phyloP scores from a whole-genome alignment of 2,797 vertebrate species.

The Lycodopsis pacificus region DNA sequence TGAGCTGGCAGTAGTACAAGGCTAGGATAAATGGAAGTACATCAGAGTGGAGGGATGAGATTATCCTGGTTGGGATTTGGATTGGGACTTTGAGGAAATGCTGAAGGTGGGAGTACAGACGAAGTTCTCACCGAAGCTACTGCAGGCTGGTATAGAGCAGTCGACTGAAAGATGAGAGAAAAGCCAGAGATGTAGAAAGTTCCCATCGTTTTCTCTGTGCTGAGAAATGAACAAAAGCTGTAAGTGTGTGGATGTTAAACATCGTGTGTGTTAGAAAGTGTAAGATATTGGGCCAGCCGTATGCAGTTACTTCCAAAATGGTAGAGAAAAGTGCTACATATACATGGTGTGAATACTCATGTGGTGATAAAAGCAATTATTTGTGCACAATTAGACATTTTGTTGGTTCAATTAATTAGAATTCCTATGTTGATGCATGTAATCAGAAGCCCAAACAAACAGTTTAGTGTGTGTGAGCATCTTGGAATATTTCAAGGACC shows the following conservation, averaged over 20 bases:
- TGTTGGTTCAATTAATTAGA: constrained; percentile 43
- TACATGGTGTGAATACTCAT: constrained; percentile 16
- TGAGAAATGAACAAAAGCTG: constrained; percentile 10
- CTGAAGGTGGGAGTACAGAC: constrained; percentile 76
- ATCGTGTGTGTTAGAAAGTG: neutral
- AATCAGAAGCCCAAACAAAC: constrained; percentile 57
- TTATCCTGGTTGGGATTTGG: constrained; percentile 81
- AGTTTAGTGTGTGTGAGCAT: constrained; percentile 19
- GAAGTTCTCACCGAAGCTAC: constrained; percentile 77
- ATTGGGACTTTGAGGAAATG: constrained; percentile 76
- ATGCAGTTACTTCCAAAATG: constrained; percentile 22
- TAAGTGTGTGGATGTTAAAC: neutral
- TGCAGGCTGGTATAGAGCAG: constrained; percentile 37
- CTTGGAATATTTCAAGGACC: constrained; percentile 41
- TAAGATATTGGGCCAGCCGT: neutral
- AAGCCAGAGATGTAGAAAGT: constrained; percentile 43
- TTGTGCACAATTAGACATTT: constrained; percentile 56
- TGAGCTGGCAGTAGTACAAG: constrained; percentile 81
- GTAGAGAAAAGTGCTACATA: neutral
- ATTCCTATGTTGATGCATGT: constrained; percentile 48
- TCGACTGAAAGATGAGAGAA: constrained; percentile 46
- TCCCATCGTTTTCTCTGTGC: constrained; percentile 7
- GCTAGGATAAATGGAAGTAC: constrained; percentile 81
- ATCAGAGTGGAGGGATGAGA: constrained; percentile 82
- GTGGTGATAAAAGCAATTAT: constrained; percentile 46